These are phyloP conservation scores for Galbula dea DNA, from an alignment of 2,113 vertebrate genomes.

Conservation along the genomic window DNA sequence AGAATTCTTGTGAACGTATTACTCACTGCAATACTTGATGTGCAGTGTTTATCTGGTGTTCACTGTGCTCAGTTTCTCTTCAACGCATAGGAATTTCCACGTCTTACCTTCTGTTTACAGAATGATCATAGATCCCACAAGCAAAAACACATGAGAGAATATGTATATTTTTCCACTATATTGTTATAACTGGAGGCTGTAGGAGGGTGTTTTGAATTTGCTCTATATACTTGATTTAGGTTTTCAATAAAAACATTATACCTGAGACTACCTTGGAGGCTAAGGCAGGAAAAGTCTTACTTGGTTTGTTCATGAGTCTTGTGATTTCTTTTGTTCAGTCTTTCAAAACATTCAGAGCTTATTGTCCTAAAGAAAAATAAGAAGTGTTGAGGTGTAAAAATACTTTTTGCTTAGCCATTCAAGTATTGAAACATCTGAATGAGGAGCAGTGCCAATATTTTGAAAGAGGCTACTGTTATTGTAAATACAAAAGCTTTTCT, in stretches of 20 bases:
- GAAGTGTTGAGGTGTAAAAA: neutral
- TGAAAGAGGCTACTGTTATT: neutral
- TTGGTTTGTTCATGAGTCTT: neutral
- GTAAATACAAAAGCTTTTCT: neutral
- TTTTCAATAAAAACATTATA: neutral
- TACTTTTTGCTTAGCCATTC: neutral
- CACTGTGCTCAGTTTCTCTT: constrained; percentile 11
- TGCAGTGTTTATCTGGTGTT: neutral
- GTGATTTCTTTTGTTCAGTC: neutral
- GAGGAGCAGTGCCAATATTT: neutral
- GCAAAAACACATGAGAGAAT: neutral
- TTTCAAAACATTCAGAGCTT: neutral
- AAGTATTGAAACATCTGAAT: constrained; percentile 17
- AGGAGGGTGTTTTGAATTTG: constrained; percentile 16
- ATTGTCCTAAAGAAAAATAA: neutral
- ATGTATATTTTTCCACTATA: neutral
- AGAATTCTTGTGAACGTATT: neutral
- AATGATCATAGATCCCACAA: neutral
- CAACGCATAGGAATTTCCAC: constrained; percentile 43
- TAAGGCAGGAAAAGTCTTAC: neutral
- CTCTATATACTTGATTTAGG: neutral
- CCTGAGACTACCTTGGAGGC: neutral
- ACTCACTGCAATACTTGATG: neutral
- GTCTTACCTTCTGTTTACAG: constrained; percentile 32
- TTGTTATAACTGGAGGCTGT: constrained; percentile 10